phyloP scores from a whole-genome alignment of 2,797 vertebrate genomes.

The Ctenochaetus hawaiiensis region DNA sequence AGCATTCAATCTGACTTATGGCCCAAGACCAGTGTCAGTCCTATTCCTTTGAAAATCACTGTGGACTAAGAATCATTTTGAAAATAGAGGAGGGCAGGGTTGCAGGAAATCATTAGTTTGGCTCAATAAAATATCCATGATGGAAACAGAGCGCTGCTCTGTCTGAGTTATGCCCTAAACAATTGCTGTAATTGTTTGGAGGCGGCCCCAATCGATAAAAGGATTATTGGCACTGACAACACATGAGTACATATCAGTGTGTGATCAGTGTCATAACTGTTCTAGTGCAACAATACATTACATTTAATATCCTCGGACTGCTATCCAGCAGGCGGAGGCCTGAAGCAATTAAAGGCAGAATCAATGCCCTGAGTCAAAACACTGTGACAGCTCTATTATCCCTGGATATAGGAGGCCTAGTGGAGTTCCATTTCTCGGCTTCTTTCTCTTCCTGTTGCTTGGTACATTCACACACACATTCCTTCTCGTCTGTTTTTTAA shows the following conservation, averaged over 20 bases:
- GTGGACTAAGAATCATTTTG: neutral
- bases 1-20: neutral
- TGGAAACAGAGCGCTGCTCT: slow-evolving; percentile 22
- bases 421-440: slow-evolving; percentile 52
- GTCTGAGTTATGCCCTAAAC: slow-evolving; percentile 61
- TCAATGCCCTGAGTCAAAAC: slow-evolving; percentile 84
- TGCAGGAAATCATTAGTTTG: slow-evolving; percentile 49
- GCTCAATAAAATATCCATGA: slow-evolving; percentile 51
- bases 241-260: slow-evolving; percentile 79
- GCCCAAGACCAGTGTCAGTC: neutral
- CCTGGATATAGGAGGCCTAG: slow-evolving; percentile 69
- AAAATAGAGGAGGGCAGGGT: neutral
- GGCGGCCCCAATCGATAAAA: slow-evolving; percentile 72
- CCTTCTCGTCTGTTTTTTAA: slow-evolving; percentile 49
- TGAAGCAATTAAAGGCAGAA: slow-evolving; percentile 84
- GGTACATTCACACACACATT: slow-evolving; percentile 9
- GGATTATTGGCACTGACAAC: slow-evolving; percentile 76
- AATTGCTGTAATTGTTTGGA: slow-evolving; percentile 72
- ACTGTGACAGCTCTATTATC: slow-evolving; percentile 84
- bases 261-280: slow-evolving; percentile 81
- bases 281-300: slow-evolving; percentile 79
- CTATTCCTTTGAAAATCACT: neutral
- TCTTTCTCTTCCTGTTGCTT: slow-evolving; percentile 37
- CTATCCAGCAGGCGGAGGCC: slow-evolving; percentile 65
- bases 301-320: slow-evolving; percentile 76